phyloP scores from a whole-genome alignment of 2,888 invertebrate species.

The Lordiphosa fenestrarum region DNA sequence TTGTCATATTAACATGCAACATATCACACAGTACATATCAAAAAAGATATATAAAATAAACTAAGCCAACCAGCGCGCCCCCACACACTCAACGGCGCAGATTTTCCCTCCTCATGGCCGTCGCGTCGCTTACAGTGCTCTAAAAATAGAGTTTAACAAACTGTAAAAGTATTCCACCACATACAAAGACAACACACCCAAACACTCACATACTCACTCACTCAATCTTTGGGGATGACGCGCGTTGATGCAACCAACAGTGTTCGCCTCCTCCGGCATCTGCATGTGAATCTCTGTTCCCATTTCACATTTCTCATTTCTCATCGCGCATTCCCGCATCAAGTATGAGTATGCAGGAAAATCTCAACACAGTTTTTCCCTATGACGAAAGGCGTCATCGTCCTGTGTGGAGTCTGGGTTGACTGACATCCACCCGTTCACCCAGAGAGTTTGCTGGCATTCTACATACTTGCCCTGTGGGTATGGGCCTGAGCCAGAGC shows the following conservation, averaged over 20 bases:
- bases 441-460: conserved; percentile 8
- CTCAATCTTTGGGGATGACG: conserved; percentile 44
- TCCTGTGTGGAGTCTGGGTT: conserved; percentile 40
- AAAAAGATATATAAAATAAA: conserved; percentile 28
- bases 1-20: conserved; percentile 58
- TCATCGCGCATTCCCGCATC: conserved; percentile 10
- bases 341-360: conserved; percentile 42
- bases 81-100: conserved; percentile 42
- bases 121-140: conserved; percentile 51
- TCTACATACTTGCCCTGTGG: conserved; percentile 19
- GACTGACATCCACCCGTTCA: conserved; percentile 16
- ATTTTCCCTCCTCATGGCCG: conserved; percentile 59
- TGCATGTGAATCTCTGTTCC: conserved; percentile 19
- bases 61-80: conserved; percentile 67
- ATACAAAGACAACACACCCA: conserved; percentile 60
- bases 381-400: conserved; percentile 56
- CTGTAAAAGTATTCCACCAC: conserved; percentile 73
- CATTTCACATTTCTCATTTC: conserved; percentile 40
- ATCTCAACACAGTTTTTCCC: conserved; percentile 61
- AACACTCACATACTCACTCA: conserved; percentile 12
- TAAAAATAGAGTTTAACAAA: conserved; percentile 74
- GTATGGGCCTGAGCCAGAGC: conserved; percentile 27
- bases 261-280: conserved; percentile 12
- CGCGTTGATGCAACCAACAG: conserved; percentile 40
- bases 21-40: conserved; percentile 6